Percentiles rank a stretch among this genome's conserved stretches.
Evolutionary conservation across 2,113 vertebrate genomes (phyloP).

Genomic region (Marmota flaviventris): DNA sequence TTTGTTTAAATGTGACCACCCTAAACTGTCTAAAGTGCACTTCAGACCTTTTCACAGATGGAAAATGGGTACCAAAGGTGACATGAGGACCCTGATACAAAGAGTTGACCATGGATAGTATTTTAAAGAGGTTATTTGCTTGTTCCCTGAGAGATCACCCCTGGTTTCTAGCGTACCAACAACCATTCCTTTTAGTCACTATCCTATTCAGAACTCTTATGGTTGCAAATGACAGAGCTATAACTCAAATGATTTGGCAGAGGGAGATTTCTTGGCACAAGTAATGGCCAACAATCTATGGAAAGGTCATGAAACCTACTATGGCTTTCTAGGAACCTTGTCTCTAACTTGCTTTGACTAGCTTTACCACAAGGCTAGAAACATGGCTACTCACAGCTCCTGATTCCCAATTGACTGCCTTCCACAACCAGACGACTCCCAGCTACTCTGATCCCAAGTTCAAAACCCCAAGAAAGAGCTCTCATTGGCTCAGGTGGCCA

Average conservation of each 20-base stretch:
- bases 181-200: neutral
- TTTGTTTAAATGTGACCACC: neutral
- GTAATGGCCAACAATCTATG: neutral
- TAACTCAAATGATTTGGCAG: neutral
- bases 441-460: constrained; percentile 13
- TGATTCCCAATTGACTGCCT: neutral
- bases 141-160: neutral
- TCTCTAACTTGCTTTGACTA: neutral
- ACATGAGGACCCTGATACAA: neutral
- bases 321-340: neutral
- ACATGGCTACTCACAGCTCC: neutral
- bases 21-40: neutral
- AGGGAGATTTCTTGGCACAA: neutral
- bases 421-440: neutral
- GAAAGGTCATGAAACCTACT: neutral
- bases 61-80: neutral
- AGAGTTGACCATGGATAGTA: neutral
- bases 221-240: neutral
- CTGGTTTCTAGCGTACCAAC: neutral
- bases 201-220: neutral
- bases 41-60: neutral
- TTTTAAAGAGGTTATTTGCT: neutral
- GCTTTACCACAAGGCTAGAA: neutral
- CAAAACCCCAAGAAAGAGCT: constrained; percentile 16
- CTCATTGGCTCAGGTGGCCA: neutral